Percentiles rank a stretch among this genome's conserved stretches.
These are phyloP conservation scores for Phanerotoma sp. DNA, from an alignment of 2,888 invertebrate species.

Conservation along the genomic window DNA sequence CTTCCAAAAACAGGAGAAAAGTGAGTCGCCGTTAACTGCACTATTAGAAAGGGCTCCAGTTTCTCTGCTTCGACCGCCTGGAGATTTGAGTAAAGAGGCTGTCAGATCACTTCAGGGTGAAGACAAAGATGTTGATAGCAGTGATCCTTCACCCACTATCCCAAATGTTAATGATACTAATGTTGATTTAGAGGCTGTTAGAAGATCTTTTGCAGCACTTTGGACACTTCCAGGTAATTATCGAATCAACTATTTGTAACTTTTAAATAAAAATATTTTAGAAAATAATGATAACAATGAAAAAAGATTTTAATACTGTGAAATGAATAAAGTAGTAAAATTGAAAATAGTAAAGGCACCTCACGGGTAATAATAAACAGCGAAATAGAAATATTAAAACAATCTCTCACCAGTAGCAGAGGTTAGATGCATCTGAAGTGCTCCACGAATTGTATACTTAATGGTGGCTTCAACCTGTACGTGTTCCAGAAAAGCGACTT, in stretches of 20 bases:
- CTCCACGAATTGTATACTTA: slow-evolving; percentile 72
- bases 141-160: slow-evolving; percentile 56
- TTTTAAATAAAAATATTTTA: slow-evolving; percentile 44
- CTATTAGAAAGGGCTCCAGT: slow-evolving; percentile 61
- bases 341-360: too few species aligned
- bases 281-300: slow-evolving; percentile 55
- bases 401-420: slow-evolving; percentile 71
- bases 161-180: slow-evolving; percentile 53
- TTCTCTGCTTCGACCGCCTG: slow-evolving; percentile 56
- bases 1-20: slow-evolving; percentile 63
- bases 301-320: too few species aligned
- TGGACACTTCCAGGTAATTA: slow-evolving; percentile 52
- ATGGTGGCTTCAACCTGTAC: slow-evolving; percentile 76
- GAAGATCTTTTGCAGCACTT: slow-evolving; percentile 67
- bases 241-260: neutral
- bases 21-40: slow-evolving; percentile 59
- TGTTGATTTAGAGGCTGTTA: slow-evolving; percentile 73
- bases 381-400: slow-evolving; percentile 2
- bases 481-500: slow-evolving; percentile 79
- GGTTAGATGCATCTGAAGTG: slow-evolving; percentile 70
- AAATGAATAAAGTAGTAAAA: too few species aligned
- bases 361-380: too few species aligned
- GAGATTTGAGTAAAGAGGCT: slow-evolving; percentile 69
- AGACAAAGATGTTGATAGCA: slow-evolving; percentile 85
- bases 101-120: slow-evolving; percentile 74